phyloP scores from a whole-genome alignment of 2,888 invertebrate genomes.

The Toxonevra muliebris region DNA sequence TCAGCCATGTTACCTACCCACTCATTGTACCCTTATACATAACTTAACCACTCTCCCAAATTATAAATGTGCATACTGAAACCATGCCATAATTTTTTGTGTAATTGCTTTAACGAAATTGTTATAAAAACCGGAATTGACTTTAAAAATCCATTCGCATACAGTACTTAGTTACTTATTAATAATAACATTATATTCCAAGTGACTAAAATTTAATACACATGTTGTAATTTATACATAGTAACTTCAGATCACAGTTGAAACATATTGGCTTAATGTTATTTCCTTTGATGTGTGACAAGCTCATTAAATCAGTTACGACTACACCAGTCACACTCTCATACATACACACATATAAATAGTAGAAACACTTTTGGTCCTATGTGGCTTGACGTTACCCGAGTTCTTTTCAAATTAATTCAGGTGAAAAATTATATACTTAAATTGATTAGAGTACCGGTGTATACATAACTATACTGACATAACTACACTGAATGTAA shows the following conservation, averaged over 20 bases:
- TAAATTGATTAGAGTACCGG: slow-evolving; percentile 13
- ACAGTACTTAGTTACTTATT: too few species aligned
- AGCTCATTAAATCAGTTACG: background rate
- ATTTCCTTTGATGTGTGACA: slow-evolving; percentile 10
- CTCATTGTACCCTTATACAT: too few species aligned
- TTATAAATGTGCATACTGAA: too few species aligned
- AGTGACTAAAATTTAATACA: background rate
- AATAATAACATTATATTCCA: background rate
- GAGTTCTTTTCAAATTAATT: background rate
- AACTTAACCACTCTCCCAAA: too few species aligned
- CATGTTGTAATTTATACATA: background rate
- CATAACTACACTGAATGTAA: too few species aligned
- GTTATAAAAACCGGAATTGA: too few species aligned
- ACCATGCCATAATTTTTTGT: too few species aligned
- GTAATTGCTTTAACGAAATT: too few species aligned
- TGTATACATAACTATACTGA: too few species aligned
- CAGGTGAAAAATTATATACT: slow-evolving; percentile 8
- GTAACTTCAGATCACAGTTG: background rate
- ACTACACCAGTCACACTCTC: background rate
- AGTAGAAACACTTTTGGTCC: background rate
- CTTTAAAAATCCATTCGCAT: too few species aligned
- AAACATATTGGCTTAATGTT: background rate
- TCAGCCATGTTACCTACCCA: too few species aligned
- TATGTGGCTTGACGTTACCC: background rate
- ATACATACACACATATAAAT: background rate